Evolutionary conservation across 2,113 vertebrate genomes (phyloP).

Genomic region (Entelurus aequoreus): DNA sequence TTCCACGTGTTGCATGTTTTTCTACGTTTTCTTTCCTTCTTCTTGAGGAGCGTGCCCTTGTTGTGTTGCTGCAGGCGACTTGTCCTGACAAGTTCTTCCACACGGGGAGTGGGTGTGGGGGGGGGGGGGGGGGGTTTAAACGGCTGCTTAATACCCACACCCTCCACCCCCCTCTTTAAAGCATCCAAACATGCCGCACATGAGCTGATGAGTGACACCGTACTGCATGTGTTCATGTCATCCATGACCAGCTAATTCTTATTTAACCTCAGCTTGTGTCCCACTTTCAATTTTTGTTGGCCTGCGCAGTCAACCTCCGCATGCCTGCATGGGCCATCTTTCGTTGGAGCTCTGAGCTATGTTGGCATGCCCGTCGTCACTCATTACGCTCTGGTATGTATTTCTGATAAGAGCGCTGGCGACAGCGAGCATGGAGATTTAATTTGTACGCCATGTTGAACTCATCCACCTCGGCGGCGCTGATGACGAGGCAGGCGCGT

Average conservation of each 20-base stretch:
- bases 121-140: slow-evolving; percentile 47
- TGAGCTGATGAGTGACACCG: slow-evolving; percentile 15
- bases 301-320: background rate
- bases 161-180: background rate
- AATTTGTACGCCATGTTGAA: background rate
- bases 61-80: slow-evolving; percentile 20
- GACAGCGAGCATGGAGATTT: slow-evolving; percentile 35
- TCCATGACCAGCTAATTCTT: background rate
- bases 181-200: slow-evolving; percentile 6
- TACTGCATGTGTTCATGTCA: slow-evolving; percentile 12
- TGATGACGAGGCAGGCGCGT: background rate
- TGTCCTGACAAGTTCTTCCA: slow-evolving; percentile 49
- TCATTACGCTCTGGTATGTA: slow-evolving; percentile 60
- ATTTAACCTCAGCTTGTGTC: slow-evolving; percentile 12
- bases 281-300: slow-evolving; percentile 13
- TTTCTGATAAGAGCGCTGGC: slow-evolving; percentile 55
- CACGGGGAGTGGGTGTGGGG: too few relatives aligned
- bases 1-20: too few relatives aligned
- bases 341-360: slow-evolving; percentile 62
- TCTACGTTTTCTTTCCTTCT: background rate
- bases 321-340: slow-evolving; percentile 26
- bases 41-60: background rate
- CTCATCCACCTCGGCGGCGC: slow-evolving; percentile 14
- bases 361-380: slow-evolving; percentile 51
- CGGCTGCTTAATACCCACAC: slow-evolving; percentile 20